These are phyloP conservation scores for Pontoporia blainvillei DNA, from an alignment of 2,113 vertebrate species.

Conservation along the genomic window DNA sequence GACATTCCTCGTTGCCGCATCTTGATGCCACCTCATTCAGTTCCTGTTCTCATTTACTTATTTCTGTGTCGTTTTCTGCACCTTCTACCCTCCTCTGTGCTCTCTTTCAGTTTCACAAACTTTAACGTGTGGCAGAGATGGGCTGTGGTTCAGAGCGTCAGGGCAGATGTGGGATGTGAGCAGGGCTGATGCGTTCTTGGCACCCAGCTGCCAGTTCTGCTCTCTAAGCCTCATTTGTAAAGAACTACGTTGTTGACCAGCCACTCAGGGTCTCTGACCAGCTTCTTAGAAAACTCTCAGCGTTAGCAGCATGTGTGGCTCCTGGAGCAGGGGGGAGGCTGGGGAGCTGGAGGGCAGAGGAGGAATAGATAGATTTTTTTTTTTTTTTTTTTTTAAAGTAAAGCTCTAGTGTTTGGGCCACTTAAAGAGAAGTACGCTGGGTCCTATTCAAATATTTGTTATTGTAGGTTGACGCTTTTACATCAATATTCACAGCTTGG, in stretches of 20 bases:
- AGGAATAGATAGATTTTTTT: neutral
- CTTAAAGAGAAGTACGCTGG: neutral
- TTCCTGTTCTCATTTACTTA: neutral
- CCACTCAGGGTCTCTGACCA: neutral
- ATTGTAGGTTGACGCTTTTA: neutral
- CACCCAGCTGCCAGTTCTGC: neutral
- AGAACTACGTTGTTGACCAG: neutral
- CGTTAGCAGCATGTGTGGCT: neutral
- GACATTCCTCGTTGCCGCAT: accelerated
- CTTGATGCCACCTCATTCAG: accelerated
- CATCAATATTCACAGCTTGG: neutral
- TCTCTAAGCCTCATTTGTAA: neutral
- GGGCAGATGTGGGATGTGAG: neutral
- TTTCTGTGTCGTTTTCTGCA: neutral
- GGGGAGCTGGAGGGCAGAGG: neutral
- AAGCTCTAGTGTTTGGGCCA: neutral
- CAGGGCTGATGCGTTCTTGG: neutral
- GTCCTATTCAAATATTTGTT: neutral
- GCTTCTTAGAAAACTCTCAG: constrained; percentile 20
- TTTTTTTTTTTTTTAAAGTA: neutral
- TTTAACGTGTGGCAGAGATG: neutral
- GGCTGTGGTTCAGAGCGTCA: neutral
- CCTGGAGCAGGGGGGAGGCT: neutral
- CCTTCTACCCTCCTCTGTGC: too few relatives aligned
- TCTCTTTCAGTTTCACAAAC: neutral